Evolutionary conservation across 2,797 vertebrate genomes (phyloP), one percentile per base, ranked within the genome.

Genomic region (Pelobates cultripes): DNA sequence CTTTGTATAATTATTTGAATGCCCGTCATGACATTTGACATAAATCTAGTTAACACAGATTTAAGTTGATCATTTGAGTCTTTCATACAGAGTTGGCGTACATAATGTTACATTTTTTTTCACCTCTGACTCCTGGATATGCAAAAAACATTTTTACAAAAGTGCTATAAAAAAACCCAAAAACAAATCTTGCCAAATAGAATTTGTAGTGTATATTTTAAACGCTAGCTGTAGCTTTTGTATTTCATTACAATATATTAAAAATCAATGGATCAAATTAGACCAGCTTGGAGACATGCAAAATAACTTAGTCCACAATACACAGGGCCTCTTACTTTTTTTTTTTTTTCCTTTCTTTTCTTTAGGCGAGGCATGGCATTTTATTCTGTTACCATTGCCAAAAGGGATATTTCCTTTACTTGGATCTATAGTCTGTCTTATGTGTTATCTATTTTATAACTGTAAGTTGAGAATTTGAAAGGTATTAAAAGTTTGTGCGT

Each of bases 251-350:
- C 66, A 70, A 51, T 14, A 28, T 51, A 76, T 70, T 81, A 71
- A 85, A 88, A 92, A 92, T 94, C 91, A 91, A 42, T 94, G 84
- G 87, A 85, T 70, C 75, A 83, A 81, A 87, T 89, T 78, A 86
- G 82, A 78, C 75, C 85, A 83, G 63, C 43, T 70, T 60, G 73
- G 82, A 86, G 80, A 89, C 75, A 76, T 64, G 70, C 79, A 82
- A 51, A 82, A 85, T 83, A 79, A 81, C 78, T 80, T 85, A 68
- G 5, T 51, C 10, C 47, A 5, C 78, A 87, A 4, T 88, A 85
- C 86, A 66, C 86, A 88, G 82, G 87, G 87, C 89, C 78, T 87
- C 87, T 91, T 10, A 0, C 28, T 15, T 47, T 2, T 14, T 64
- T 51, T 44, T 63, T 60, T 70, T 17, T 69, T 51, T 51, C 28